Evolutionary conservation across 2,888 invertebrate species (phyloP).

Genomic region (Elgonia sp.): DNA sequence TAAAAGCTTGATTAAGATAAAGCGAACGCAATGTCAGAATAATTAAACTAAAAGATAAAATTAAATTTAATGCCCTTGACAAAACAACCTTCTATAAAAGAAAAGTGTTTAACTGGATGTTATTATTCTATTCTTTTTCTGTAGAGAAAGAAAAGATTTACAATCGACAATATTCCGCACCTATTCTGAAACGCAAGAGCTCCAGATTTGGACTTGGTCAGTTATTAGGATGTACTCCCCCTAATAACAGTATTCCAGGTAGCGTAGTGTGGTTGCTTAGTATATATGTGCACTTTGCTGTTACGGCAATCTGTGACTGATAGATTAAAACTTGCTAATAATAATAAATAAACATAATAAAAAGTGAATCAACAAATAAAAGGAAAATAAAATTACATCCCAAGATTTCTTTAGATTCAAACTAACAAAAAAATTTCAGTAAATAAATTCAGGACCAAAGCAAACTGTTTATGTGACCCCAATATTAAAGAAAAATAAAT

Average conservation of each 20-base stretch:
- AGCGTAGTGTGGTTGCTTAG: conserved; percentile 87
- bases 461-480: too few relatives aligned
- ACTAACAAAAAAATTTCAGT: too few relatives aligned
- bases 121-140: conserved; percentile 74
- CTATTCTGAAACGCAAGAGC: conserved; percentile 97
- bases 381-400: background rate
- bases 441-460: too few relatives aligned
- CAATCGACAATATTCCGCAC: conserved; percentile 97
- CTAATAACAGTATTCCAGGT: conserved; percentile 90
- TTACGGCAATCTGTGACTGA: conserved; percentile 78
- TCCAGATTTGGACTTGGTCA: conserved; percentile 96
- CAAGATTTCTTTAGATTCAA: background rate
- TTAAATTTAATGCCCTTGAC: background rate
- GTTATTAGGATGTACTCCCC: conserved; percentile 89
- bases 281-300: conserved; percentile 73
- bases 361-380: conserved; percentile 11
- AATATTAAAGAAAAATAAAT: conserved; percentile 1
- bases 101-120: conserved; percentile 6
- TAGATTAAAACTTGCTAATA: conserved; percentile 45
- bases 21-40: conserved; percentile 11
- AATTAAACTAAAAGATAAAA: background rate
- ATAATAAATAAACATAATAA: background rate
- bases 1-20: conserved; percentile 13
- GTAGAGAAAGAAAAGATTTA: conserved; percentile 95
- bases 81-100: background rate